phyloP scores from a whole-genome alignment of 2,888 invertebrate genomes.

The Pristionchus fissidentatus region DNA sequence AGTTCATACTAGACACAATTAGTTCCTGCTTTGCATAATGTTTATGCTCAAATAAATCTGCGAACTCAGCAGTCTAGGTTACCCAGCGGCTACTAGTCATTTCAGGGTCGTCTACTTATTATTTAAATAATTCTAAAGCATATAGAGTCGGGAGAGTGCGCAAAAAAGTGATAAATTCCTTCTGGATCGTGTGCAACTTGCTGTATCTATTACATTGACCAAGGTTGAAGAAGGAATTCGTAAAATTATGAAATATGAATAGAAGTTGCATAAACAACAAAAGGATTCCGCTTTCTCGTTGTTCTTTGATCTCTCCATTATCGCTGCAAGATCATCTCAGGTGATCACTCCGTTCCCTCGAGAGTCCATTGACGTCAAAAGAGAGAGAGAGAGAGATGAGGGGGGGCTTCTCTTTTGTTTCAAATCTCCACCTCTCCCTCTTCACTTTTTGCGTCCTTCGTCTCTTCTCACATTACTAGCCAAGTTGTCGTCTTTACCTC shows the following conservation, averaged over 20 bases:
- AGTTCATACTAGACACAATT: too few relatives aligned
- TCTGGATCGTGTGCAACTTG: not conserved
- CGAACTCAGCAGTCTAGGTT: too few relatives aligned
- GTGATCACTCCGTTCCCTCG: constrained; percentile 17
- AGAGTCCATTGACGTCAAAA: constrained; percentile 24
- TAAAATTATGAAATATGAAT: too few relatives aligned
- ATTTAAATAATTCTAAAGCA: too few relatives aligned
- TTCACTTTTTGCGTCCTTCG: constrained; percentile 26
- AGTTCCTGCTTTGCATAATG: too few relatives aligned
- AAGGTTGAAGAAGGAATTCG: too few relatives aligned
- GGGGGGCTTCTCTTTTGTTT: constrained; percentile 1
- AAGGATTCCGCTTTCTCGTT: too few relatives aligned
- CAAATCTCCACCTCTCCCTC: not conserved
- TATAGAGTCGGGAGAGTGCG: too few relatives aligned
- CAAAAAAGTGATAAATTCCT: not conserved
- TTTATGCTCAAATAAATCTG: too few relatives aligned
- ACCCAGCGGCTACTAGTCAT: too few relatives aligned
- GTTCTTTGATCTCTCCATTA: not conserved
- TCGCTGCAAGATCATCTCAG: constrained; percentile 13
- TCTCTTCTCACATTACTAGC: constrained; percentile 36
- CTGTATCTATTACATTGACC: not conserved
- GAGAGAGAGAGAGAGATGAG: not conserved
- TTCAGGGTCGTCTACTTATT: too few relatives aligned
- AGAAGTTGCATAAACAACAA: too few relatives aligned
- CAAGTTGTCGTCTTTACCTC: not conserved